Evolutionary conservation across 2,888 invertebrate species (phyloP).

Genomic region (Flexamia atlantica): DNA sequence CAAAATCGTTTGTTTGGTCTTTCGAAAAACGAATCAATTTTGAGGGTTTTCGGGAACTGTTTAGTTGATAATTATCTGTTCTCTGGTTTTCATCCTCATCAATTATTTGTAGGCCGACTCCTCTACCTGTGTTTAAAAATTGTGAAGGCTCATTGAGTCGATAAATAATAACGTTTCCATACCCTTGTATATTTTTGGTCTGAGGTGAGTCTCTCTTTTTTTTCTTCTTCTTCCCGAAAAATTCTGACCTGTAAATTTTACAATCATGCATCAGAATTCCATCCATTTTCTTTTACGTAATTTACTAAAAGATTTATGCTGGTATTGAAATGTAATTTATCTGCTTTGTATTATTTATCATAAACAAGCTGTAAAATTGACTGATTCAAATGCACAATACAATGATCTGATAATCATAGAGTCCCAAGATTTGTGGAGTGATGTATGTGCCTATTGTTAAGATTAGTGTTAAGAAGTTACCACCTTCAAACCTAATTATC

Average conservation of each 20-base stretch:
- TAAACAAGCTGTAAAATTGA: no score
- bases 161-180: not conserved
- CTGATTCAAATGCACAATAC: no score
- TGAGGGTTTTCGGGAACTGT: not conserved
- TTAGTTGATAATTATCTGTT: not conserved
- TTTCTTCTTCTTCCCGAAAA: not conserved
- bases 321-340: no score
- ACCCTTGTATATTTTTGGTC: not conserved
- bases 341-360: no score
- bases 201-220: not conserved
- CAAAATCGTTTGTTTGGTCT: not conserved
- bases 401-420: no score
- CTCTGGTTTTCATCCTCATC: not conserved
- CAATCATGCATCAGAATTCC: not conserved
- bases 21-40: not conserved
- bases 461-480: no score
- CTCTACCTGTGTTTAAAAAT: not conserved
- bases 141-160: not conserved
- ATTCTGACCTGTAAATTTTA: conserved; percentile 20
- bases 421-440: no score
- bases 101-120: not conserved
- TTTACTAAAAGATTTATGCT: no score
- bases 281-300: no score
- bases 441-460: no score
- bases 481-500: no score